Conservation (phyloP, 2,113 vertebrate species). For the Gymnarchus niloticus region DNA sequence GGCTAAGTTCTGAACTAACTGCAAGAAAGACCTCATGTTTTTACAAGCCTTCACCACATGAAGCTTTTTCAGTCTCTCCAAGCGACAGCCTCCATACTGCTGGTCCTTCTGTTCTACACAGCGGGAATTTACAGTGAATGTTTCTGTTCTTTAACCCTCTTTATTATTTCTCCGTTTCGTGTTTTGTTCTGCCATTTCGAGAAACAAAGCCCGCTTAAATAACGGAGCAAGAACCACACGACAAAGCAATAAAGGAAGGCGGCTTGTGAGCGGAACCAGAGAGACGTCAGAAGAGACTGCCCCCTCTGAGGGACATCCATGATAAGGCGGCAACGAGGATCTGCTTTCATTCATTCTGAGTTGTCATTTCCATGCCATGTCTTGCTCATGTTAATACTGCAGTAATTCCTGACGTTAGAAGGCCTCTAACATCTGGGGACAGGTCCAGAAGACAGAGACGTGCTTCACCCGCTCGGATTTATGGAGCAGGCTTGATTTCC, state of each 20-base stretch:
- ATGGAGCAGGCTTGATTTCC: neutral
- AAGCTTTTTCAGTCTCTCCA: neutral
- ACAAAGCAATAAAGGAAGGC: slow-evolving; percentile 12
- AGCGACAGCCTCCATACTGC: neutral
- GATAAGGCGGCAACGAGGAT: neutral
- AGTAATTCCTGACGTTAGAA: neutral
- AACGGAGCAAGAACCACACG: neutral
- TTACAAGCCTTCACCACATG: neutral
- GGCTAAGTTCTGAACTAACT: neutral
- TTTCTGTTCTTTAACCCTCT: slow-evolving; percentile 13
- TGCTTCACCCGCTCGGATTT: neutral
- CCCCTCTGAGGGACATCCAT: too few relatives aligned
- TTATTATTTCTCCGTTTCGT: neutral
- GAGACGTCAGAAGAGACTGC: too few relatives aligned
- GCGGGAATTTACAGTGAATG: neutral
- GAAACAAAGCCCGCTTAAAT: neutral
- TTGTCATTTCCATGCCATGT: neutral
- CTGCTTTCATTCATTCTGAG: neutral
- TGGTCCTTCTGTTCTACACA: slow-evolving; percentile 13
- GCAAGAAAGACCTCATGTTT: neutral
- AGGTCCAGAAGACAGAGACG: neutral
- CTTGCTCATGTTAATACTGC: neutral
- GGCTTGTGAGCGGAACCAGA: slow-evolving; percentile 16
- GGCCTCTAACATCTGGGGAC: neutral
- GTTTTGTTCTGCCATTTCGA: neutral